Conservation (phyloP, 2,113 vertebrate species). For the Tragelaphus buxtoni region DNA sequence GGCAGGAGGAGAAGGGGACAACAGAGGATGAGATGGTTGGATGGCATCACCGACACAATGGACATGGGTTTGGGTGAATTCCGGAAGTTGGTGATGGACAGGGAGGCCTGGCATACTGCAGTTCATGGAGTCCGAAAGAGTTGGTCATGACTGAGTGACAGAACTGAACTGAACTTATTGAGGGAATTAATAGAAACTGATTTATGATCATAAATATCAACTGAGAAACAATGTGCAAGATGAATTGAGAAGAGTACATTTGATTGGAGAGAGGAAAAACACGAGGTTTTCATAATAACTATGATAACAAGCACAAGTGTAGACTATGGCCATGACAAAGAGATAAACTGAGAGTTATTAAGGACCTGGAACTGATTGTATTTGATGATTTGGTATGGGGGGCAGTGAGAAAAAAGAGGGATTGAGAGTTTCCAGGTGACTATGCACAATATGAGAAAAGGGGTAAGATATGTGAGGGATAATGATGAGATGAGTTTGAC, state of each 20-base stretch:
- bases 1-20: too few relatives aligned
- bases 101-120: too few relatives aligned
- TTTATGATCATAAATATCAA: not conserved
- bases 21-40: too few relatives aligned
- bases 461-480: not conserved
- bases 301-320: not conserved
- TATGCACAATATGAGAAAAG: not conserved
- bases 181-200: not conserved
- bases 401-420: not conserved
- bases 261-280: not conserved
- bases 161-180: not conserved
- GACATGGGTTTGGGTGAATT: too few relatives aligned
- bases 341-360: not conserved
- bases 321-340: not conserved
- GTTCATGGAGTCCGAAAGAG: too few relatives aligned
- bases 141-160: accelerated
- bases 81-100: too few relatives aligned
- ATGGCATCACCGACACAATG: too few relatives aligned
- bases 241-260: not conserved
- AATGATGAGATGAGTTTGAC: not conserved
- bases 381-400: not conserved
- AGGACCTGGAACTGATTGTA: not conserved
- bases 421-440: not conserved
- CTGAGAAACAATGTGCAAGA: not conserved
- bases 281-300: not conserved